These are phyloP conservation scores for Drosophila lacicola DNA, from an alignment of 2,888 invertebrate genomes.

Conservation along the genomic window DNA sequence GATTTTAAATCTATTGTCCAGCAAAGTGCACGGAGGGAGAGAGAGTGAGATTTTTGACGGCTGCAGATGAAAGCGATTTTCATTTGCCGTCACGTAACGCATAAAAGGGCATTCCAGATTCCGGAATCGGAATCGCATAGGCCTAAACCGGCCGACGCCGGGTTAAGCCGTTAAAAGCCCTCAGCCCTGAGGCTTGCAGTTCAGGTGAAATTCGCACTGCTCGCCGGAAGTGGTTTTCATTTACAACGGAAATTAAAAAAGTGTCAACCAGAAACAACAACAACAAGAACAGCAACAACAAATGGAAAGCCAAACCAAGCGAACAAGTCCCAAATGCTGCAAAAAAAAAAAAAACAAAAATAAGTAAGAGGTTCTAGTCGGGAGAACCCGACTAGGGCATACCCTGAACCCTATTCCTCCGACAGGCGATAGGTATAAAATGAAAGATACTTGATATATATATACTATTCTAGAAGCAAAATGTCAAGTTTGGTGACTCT, in stretches of 20 bases:
- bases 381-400: too few relatives aligned
- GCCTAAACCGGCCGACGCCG: slow-evolving; percentile 4
- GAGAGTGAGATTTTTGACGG: too few relatives aligned
- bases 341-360: too few relatives aligned
- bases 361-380: too few relatives aligned
- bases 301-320: slow-evolving; percentile 11
- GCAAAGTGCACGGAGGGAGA: too few relatives aligned
- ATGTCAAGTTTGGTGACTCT: too few relatives aligned
- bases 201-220: slow-evolving; percentile 28
- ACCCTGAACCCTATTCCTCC: too few relatives aligned
- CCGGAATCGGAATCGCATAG: not conserved
- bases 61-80: not conserved
- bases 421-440: too few relatives aligned
- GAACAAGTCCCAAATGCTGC: slow-evolving; percentile 19
- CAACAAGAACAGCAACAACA: slow-evolving; percentile 2
- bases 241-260: slow-evolving; percentile 80
- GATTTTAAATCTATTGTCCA: too few relatives aligned
- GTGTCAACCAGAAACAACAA: slow-evolving; percentile 51
- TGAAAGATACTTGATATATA: too few relatives aligned
- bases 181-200: not conserved
- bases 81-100: not conserved
- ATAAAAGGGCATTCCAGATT: not conserved
- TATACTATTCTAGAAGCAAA: too few relatives aligned
- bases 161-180: slow-evolving; percentile 21
- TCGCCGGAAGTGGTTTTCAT: slow-evolving; percentile 70